phyloP scores from a whole-genome alignment of 2,888 invertebrate species.

The Cheilosia soror region DNA sequence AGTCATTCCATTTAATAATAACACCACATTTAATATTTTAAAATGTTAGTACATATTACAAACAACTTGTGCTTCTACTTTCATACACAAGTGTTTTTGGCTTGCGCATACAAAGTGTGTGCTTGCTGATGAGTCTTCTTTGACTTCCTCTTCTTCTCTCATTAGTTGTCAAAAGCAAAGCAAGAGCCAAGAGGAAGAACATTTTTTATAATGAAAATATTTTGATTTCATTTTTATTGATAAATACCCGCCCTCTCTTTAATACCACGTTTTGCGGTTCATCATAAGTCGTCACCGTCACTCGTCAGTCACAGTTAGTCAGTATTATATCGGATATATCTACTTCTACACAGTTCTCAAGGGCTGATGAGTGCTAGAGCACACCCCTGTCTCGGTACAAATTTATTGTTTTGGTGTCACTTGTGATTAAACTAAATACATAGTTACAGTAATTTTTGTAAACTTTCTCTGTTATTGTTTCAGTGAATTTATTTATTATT shows the following conservation, averaged over 20 bases:
- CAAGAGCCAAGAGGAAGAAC: slow-evolving; percentile 39
- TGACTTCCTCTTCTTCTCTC: slow-evolving; percentile 41
- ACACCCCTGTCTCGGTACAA: slow-evolving; percentile 7
- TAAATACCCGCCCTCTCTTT: slow-evolving; percentile 53
- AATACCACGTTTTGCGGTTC: slow-evolving; percentile 32
- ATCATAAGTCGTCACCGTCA: slow-evolving; percentile 24
- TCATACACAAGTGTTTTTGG: slow-evolving; percentile 47
- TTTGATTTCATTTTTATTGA: slow-evolving; percentile 56
- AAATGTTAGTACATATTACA: too few species aligned
- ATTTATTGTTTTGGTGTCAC: slow-evolving; percentile 40
- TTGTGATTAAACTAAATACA: slow-evolving; percentile 31
- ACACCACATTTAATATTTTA: too few species aligned
- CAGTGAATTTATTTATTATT: slow-evolving; percentile 29
- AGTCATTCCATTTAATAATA: too few species aligned
- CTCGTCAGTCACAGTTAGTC: too few species aligned
- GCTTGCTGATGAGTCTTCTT: slow-evolving; percentile 4
- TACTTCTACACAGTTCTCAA: slow-evolving; percentile 30
- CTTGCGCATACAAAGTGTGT: slow-evolving; percentile 32
- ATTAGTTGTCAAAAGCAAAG: slow-evolving; percentile 40
- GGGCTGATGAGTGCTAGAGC: slow-evolving; percentile 47
- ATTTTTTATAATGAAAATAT: slow-evolving; percentile 57
- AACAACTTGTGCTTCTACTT: slow-evolving; percentile 19
- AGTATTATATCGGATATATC: background rate
- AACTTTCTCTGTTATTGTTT: slow-evolving; percentile 63
- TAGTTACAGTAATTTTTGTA: slow-evolving; percentile 17